Percentiles rank a stretch among this genome's conserved stretches.
These are phyloP conservation scores for Heloderma charlesbogerti DNA, from an alignment of 2,113 vertebrate species.

Conservation along the genomic window DNA sequence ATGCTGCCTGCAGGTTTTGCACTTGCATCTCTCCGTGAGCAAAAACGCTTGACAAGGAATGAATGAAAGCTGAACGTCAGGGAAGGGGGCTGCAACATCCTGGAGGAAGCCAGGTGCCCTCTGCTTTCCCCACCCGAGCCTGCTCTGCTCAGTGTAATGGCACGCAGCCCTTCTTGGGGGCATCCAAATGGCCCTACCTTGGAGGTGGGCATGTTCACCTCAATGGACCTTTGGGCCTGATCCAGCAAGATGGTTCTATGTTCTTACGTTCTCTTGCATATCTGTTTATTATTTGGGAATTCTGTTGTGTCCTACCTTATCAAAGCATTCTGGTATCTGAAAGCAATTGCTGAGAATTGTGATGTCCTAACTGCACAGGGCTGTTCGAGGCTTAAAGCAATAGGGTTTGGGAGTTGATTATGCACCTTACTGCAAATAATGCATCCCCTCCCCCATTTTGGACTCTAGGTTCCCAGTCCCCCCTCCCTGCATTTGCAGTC, in stretches of 20 bases:
- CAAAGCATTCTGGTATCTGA: neutral
- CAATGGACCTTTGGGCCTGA: neutral
- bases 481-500: neutral
- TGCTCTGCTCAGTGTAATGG: neutral
- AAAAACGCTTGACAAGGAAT: neutral
- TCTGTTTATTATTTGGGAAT: too few species aligned
- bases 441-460: neutral
- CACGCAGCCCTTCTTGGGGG: neutral
- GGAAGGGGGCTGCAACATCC: neutral
- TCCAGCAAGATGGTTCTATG: neutral
- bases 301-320: neutral
- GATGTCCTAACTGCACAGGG: neutral
- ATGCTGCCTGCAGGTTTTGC: too few species aligned
- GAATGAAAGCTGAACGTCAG: neutral
- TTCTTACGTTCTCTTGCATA: neutral
- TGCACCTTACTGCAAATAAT: too few species aligned
- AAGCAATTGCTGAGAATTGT: too few species aligned
- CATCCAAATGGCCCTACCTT: neutral
- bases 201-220: neutral
- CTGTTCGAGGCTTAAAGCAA: too few species aligned
- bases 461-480: neutral
- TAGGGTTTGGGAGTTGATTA: too few species aligned
- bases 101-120: too few species aligned
- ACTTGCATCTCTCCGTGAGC: too few species aligned
- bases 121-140: neutral